These are phyloP conservation scores for Crenichthys baileyi DNA, from an alignment of 2,797 vertebrate genomes.

Conservation along the genomic window DNA sequence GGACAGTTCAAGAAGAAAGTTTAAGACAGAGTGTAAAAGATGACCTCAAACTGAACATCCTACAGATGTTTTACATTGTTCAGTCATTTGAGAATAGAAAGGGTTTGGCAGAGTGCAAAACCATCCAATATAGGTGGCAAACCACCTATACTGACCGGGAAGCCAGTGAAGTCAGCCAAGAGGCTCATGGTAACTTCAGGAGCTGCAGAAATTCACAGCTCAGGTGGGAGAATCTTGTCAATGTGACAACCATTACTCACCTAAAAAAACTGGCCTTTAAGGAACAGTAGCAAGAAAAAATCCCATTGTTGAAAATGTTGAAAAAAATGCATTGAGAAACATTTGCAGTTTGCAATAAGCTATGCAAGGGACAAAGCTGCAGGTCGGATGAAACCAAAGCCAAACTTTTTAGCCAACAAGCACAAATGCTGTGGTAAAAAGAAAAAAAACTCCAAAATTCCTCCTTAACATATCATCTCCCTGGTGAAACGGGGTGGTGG, in stretches of 20 bases:
- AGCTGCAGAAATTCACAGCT: neutral
- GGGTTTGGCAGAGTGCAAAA: neutral
- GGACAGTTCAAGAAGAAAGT: neutral
- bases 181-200: neutral
- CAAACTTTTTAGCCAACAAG: neutral
- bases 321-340: neutral
- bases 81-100: neutral
- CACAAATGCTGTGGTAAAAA: neutral
- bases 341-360: neutral
- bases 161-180: neutral
- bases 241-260: neutral
- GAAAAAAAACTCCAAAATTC: neutral
- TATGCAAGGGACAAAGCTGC: neutral
- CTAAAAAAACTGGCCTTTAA: neutral
- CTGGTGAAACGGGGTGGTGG: neutral
- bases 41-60: neutral
- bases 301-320: neutral
- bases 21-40: neutral
- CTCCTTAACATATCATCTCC: neutral
- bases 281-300: neutral
- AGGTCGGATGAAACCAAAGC: neutral
- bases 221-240: neutral
- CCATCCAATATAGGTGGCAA: neutral
- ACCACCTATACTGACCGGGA: neutral
- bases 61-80: neutral